phyloP scores from a whole-genome alignment of 2,888 invertebrate genomes.

The Caenorhabditis doughertyi region DNA sequence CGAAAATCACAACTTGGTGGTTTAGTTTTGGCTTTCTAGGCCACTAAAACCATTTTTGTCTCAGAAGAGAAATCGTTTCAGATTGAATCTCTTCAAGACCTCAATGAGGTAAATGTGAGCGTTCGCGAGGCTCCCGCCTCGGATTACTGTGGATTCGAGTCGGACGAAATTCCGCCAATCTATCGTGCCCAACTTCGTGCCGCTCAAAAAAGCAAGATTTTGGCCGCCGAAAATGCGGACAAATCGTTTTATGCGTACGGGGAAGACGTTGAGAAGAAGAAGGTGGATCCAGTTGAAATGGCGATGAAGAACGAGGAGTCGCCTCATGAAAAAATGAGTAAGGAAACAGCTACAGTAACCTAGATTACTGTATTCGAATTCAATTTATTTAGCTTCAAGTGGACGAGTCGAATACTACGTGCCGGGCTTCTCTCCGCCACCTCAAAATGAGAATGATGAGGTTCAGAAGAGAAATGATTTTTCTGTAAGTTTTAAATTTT shows the following conservation, averaged over 20 bases:
- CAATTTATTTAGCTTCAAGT: no score
- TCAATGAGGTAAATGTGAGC: no score
- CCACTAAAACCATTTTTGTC: background rate
- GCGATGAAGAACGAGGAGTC: background rate
- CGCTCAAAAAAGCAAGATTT: constrained; percentile 24
- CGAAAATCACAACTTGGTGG: no score
- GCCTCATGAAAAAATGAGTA: background rate
- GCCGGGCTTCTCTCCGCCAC: constrained; percentile 58
- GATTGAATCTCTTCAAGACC: background rate
- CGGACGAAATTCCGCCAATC: constrained; percentile 55
- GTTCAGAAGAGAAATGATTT: constrained; percentile 36
- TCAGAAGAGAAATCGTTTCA: background rate
- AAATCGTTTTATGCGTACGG: constrained; percentile 37
- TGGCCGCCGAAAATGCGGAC: constrained; percentile 11
- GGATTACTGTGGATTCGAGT: constrained; percentile 63
- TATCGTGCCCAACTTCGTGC: constrained; percentile 53
- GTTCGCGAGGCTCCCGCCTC: constrained; percentile 3
- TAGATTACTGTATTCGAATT: background rate
- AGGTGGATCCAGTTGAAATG: background rate
- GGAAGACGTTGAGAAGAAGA: background rate
- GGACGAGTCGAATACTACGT: constrained; percentile 53
- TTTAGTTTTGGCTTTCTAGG: no score
- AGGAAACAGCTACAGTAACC: background rate
- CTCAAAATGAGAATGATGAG: constrained; percentile 15
- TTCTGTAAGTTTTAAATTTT: background rate